Evolutionary conservation across 2,113 vertebrate genomes (phyloP), one percentile per base, ranked within the genome.

Genomic region (Abramis brama): DNA sequence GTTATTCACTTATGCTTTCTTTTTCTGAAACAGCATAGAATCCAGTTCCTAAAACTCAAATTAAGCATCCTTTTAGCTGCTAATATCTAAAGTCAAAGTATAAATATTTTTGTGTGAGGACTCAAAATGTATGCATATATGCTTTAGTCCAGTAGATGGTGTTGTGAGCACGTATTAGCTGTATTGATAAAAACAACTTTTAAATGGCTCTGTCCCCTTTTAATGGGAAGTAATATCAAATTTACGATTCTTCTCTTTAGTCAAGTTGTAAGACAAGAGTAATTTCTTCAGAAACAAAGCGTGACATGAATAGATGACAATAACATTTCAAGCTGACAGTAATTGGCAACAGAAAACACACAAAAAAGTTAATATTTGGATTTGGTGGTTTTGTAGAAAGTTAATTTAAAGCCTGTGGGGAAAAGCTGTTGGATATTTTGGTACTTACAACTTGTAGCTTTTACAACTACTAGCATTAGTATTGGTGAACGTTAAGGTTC

Each of bases 131-230:
- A 30, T 30, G 2, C 2, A 12, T 12, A 39, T 21, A 39, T 1
- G 7, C 66, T 39, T 50, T 23, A 33, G 52, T 78, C 76, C 52
- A 78, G 27, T 78, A 78, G 76, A 78, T 59, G 76, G 76, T 13
- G 76, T 19, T 78, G 30, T 78, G 30, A 57, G 30, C 52, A 55
- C 9, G 39, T 43, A 43, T 2, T 43, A 76, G 1, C 17, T 30
- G 12, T 27, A 19, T 55, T 9, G 6, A 52, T 77, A 50, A 76
- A 13, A 27, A 33, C 27, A 19, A 5, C 3, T 30, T 77, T 17
- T 25, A 77, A 52, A 77, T 30, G 62, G 13, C 25, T 15, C 11
- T 33, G 6, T 66, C 15, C 15, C 2, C 27, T 70, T 68, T 33
- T 70, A 70, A 33, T 33, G 30, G 19, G 66, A 70, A 13, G 30